Percentiles rank a stretch among this genome's conserved stretches.
Conservation (phyloP, 2,888 invertebrate genomes). For the Cyrtodaria siliqua region DNA sequence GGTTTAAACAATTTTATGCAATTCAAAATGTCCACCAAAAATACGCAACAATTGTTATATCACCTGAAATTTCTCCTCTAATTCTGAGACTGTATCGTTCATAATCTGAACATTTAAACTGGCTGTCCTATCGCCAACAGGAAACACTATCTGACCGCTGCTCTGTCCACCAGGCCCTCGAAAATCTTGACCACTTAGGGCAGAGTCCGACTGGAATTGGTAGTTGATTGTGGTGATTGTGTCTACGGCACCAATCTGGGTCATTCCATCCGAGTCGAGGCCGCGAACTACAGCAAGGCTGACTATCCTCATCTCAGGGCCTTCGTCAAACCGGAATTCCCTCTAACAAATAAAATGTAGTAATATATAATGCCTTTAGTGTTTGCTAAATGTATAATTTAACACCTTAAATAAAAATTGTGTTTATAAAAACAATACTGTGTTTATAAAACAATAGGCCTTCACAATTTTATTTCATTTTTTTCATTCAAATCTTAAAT, state of each 20-base stretch:
- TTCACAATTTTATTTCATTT: too few species aligned
- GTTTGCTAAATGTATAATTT: too few species aligned
- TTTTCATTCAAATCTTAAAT: too few species aligned
- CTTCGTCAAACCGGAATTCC: conserved; percentile 80
- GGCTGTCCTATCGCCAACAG: conserved; percentile 65
- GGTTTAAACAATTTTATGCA: too few species aligned
- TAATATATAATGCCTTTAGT: too few species aligned
- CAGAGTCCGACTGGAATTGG: conserved; percentile 64
- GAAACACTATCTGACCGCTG: conserved; percentile 77
- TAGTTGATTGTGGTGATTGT: conserved; percentile 73
- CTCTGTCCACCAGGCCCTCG: conserved; percentile 51
- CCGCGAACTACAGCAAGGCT: conserved; percentile 77
- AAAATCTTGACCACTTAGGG: conserved; percentile 73
- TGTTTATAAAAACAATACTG: too few species aligned
- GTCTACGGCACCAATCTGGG: conserved; percentile 76
- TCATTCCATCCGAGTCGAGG: conserved; percentile 70
- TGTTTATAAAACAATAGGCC: too few species aligned
- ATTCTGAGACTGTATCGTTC: conserved; percentile 80
- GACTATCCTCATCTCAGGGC: conserved; percentile 56
- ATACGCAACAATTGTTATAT: too few species aligned
- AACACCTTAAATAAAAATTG: too few species aligned
- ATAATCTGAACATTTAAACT: conserved; percentile 76
- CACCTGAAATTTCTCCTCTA: conserved; percentile 75
- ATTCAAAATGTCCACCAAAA: too few species aligned
- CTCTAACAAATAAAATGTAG: too few species aligned